These are phyloP conservation scores for Nerophis lumbriciformis DNA, from an alignment of 2,113 vertebrate genomes.

Conservation along the genomic window DNA sequence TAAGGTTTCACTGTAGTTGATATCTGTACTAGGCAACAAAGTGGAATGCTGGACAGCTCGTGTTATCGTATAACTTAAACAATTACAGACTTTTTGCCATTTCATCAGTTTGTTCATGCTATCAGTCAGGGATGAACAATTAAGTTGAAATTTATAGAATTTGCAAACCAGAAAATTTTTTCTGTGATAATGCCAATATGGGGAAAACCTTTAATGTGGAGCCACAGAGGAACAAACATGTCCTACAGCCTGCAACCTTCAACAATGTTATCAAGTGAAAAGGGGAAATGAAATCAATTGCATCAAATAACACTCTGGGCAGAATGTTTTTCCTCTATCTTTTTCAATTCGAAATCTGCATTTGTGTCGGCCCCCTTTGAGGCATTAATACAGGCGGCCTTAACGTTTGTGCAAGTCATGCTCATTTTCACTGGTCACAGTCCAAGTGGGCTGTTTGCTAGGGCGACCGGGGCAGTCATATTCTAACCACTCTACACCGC, in stretches of 20 bases:
- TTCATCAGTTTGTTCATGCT: no score
- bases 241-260: slow-evolving; percentile 27
- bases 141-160: no score
- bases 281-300: slow-evolving; percentile 56
- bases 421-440: slow-evolving; percentile 46
- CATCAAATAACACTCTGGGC: slow-evolving; percentile 56
- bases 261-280: slow-evolving; percentile 51
- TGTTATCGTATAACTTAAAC: no score
- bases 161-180: neutral
- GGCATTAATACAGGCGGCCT: slow-evolving; percentile 48
- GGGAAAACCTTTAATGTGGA: slow-evolving; percentile 7
- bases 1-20: no score
- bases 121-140: no score
- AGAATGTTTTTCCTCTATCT: slow-evolving; percentile 47
- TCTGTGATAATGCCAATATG: slow-evolving; percentile 1
- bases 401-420: slow-evolving; percentile 61
- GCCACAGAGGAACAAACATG: slow-evolving; percentile 38
- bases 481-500: slow-evolving; percentile 1
- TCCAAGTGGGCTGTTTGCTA: slow-evolving; percentile 48
- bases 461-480: slow-evolving; percentile 45
- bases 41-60: no score
- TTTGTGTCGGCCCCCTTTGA: slow-evolving; percentile 53
- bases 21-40: no score
- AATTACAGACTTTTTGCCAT: no score
- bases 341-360: slow-evolving; percentile 20